Evolutionary conservation across 1,140 invertebrate species (phyloP).

Genomic region (Wiebesia pumilae): DNA sequence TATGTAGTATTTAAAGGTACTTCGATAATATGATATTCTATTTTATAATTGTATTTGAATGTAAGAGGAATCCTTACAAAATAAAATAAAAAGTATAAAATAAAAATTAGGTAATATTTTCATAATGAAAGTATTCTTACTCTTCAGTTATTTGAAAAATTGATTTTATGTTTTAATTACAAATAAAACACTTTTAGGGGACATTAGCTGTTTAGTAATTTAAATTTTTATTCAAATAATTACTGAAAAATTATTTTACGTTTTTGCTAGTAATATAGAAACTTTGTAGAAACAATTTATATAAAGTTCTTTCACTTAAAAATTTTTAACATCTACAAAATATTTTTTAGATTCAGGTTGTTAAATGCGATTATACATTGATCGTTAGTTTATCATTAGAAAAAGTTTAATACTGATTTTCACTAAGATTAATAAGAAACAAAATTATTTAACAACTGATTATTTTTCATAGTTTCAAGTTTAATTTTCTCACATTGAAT

Average conservation of each 20-base stretch:
- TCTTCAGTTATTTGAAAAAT: slow-evolving; percentile 1
- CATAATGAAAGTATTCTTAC: slow-evolving; percentile 8
- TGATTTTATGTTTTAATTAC: slow-evolving; percentile 16
- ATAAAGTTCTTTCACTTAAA: neutral
- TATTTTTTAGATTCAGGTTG: slow-evolving; percentile 8
- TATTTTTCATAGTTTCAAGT: slow-evolving; percentile 20
- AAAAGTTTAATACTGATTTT: slow-evolving; percentile 50
- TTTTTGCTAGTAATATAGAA: neutral
- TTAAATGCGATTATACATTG: slow-evolving; percentile 49
- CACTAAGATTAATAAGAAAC: slow-evolving; percentile 10
- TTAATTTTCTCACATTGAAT: neutral
- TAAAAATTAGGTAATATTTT: neutral
- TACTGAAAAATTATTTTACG: slow-evolving; percentile 17
- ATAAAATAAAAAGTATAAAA: slow-evolving; percentile 3
- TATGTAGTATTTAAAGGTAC: slow-evolving; percentile 38
- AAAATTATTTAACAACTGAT: neutral
- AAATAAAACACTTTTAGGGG: slow-evolving; percentile 26
- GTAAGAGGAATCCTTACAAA: neutral
- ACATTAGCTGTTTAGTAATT: slow-evolving; percentile 41
- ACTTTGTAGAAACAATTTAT: neutral
- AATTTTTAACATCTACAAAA: neutral
- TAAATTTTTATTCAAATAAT: neutral
- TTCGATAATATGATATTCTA: slow-evolving; percentile 31
- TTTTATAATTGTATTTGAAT: slow-evolving; percentile 26
- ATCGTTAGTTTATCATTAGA: slow-evolving; percentile 33